A percentile compares a stretch with the other conserved stretches of the same genome.
Evolutionary conservation across 2,888 invertebrate species (phyloP).

Genomic region (Sceliomorpha sp.): DNA sequence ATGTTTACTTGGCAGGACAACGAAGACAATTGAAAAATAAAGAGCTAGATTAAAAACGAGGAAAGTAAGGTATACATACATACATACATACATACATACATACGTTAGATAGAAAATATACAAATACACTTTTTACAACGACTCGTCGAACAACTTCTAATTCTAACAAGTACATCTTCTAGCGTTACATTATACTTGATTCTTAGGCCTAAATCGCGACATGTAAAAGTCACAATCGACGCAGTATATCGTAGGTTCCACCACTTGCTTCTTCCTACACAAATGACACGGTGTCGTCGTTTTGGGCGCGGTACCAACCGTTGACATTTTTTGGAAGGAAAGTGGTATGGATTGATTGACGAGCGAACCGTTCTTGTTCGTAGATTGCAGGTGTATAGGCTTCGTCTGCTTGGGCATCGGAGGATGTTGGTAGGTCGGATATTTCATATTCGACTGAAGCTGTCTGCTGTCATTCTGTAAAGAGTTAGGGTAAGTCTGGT

Average conservation of each 20-base stretch:
- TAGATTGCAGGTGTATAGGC: constrained; percentile 87
- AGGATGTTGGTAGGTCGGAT: constrained; percentile 85
- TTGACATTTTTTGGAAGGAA: constrained; percentile 86
- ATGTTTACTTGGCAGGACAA: too few relatives aligned
- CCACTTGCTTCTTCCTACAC: constrained; percentile 91
- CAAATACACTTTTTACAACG: too few relatives aligned
- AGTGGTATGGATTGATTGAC: constrained; percentile 86
- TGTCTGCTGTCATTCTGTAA: constrained; percentile 74
- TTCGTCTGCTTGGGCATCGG: constrained; percentile 83
- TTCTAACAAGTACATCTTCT: too few relatives aligned
- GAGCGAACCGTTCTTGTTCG: constrained; percentile 85
- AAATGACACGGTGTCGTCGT: constrained; percentile 90
- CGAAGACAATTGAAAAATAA: too few relatives aligned
- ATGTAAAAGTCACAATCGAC: constrained; percentile 96
- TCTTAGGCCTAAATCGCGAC: constrained; percentile 89
- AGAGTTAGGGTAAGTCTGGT: constrained; percentile 74
- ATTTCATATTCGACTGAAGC: constrained; percentile 76
- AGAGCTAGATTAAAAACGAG: background rate
- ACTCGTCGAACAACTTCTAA: too few relatives aligned
- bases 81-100: too few relatives aligned
- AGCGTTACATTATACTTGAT: constrained; percentile 68
- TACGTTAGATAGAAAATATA: too few relatives aligned
- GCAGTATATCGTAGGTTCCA: constrained; percentile 90
- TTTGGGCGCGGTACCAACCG: constrained; percentile 73
- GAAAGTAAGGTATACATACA: background rate